A percentile compares a stretch with the other conserved stretches of the same genome.
Conservation (phyloP, 2,113 vertebrate species). For the Paramisgurnus dabryanus region DNA sequence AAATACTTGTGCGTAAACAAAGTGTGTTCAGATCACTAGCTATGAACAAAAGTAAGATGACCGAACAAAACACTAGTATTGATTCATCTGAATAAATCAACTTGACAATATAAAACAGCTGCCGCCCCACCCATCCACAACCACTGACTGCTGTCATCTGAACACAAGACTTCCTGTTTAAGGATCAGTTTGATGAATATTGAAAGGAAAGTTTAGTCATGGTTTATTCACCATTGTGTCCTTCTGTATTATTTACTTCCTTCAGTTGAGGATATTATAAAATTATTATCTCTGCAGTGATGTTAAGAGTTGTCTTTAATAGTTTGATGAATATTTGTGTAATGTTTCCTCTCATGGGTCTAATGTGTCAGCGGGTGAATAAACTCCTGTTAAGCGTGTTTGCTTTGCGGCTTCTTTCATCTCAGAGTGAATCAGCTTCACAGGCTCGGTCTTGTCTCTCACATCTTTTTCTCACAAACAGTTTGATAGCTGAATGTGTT, state of each 20-base stretch:
- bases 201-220: neutral
- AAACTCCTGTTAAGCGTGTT: neutral
- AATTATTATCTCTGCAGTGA: no score
- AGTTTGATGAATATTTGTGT: no score
- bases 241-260: no score
- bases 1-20: no score
- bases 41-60: neutral
- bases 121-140: neutral
- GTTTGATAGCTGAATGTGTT: neutral
- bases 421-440: slow-evolving; percentile 9
- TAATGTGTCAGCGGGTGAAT: neutral
- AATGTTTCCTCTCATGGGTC: neutral
- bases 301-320: neutral
- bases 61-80: neutral
- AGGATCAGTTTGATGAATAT: neutral
- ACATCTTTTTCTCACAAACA: neutral
- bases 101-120: neutral
- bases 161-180: neutral
- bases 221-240: neutral
- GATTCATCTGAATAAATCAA: neutral
- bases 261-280: no score
- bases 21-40: neutral
- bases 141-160: no score
- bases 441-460: slow-evolving; percentile 32
- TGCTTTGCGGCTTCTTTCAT: neutral